These are phyloP conservation scores for Pogonus chalceus DNA, from an alignment of 1,140 invertebrate genomes.

Conservation along the genomic window DNA sequence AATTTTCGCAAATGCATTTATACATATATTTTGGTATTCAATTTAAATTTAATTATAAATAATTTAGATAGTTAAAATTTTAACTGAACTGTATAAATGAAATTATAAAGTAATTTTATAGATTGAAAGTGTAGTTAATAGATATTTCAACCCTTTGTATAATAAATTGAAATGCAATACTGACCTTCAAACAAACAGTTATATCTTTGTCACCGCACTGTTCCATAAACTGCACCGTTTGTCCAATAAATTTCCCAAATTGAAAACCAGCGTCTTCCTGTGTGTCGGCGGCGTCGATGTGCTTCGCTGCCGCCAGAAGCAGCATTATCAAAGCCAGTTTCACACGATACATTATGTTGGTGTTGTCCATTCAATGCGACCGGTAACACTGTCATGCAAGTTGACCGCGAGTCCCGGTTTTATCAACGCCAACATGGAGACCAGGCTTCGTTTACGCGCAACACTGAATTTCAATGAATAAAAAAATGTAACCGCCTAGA, in stretches of 20 bases:
- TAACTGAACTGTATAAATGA: neutral
- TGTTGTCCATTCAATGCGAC: constrained; percentile 8
- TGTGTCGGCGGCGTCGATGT: constrained; percentile 4
- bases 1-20: neutral
- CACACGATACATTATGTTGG: constrained; percentile 17
- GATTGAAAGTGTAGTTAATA: neutral
- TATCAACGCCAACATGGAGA: constrained; percentile 13
- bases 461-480: constrained; percentile 2
- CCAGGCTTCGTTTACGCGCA: neutral
- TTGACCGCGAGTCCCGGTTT: constrained; percentile 19
- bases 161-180: constrained; percentile 1
- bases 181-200: constrained; percentile 61
- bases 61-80: neutral
- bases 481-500: neutral
- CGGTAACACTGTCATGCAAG: constrained; percentile 15
- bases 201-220: constrained; percentile 57
- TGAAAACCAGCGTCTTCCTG: constrained; percentile 12
- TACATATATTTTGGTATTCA: neutral
- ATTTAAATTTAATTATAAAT: neutral
- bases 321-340: constrained; percentile 19
- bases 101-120: neutral
- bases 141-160: neutral
- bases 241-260: constrained; percentile 38
- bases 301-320: constrained; percentile 8
- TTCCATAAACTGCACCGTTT: constrained; percentile 53